A percentile compares a stretch with the other conserved stretches of the same genome.
Conservation (phyloP, 2,797 vertebrate species). For the Clarias pachynema region DNA sequence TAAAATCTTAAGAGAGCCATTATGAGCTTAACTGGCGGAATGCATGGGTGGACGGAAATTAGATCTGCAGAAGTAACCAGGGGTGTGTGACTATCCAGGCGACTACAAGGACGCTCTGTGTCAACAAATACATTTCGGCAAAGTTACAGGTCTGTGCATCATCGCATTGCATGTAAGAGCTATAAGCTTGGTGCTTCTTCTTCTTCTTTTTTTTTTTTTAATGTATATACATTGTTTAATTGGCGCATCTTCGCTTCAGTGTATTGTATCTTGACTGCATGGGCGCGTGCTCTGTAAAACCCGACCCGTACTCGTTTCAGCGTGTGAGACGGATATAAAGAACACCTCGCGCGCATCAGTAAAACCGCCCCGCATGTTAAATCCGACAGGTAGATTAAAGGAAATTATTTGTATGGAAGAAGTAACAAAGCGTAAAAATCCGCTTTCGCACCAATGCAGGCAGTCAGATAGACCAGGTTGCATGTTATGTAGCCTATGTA, state of each 20-base stretch:
- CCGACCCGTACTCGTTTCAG: background rate
- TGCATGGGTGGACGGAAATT: background rate
- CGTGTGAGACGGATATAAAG: background rate
- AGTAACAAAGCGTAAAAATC: too few relatives aligned
- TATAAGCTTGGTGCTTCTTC: background rate
- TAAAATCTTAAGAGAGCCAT: background rate
- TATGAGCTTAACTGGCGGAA: background rate
- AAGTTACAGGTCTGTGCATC: background rate
- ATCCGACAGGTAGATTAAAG: background rate
- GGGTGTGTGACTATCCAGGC: background rate
- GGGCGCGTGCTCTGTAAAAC: background rate
- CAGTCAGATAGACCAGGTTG: background rate
- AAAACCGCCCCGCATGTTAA: background rate
- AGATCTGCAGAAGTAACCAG: background rate
- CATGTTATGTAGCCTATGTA: background rate
- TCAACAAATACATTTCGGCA: background rate
- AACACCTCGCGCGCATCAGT: background rate
- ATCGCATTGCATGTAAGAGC: background rate
- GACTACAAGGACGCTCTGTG: background rate
- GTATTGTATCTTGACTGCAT: conserved; percentile 5
- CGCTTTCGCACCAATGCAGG: background rate
- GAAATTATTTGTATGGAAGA: background rate
- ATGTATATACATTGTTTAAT: background rate
- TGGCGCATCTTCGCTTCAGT: background rate
- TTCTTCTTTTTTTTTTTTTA: too few relatives aligned